Evolutionary conservation across 2,888 invertebrate genomes (phyloP), one percentile per base, ranked within the genome.

Genomic region (Caradrina kadenii): DNA sequence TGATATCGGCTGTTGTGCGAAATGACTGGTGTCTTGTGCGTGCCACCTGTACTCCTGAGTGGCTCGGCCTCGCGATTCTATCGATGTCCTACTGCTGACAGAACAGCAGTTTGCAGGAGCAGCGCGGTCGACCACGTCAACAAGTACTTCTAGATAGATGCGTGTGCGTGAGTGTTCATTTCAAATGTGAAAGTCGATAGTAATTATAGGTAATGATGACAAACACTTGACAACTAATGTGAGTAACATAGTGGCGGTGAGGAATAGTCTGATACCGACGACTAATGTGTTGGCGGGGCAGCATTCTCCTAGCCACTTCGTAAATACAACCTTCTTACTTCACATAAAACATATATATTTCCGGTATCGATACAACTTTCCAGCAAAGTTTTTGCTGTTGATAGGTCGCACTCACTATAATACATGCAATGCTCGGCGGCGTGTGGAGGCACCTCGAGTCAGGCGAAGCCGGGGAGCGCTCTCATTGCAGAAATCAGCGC

Each of bases 401-500:
- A 63, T 19, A 19, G n/a, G 21, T 21, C 10, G 17, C 35, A 45
- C 13, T 35, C 17, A 72, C 45, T 72, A 45, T 22, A 55, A 11
- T 31, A 1, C 21, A 17, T n/a, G 39, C 70, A 48, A 39, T 70
- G 19, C 45, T 53, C 15, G 11, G 15, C 15, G 42, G 55, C 45
- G 56, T 17, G 22, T 19, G 21, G 4, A 31, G 53, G n/a, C 19
- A 15, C 63, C 31, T n/a, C 31, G 17, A 72, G 72, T 48, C 71
- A 42, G 61, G 0, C 13, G 39, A 1, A 7, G 39, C 1, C 7
- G 7, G 11, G 39, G 13, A 11, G 39, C 17, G 3, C 17, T 17
- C 45, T 3, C 45, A 42, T 15, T 4, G 0, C 17, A 54, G 17
- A 63, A 8, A 11, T 55, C 15, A 64, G 26, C 59, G 17, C 2